phyloP scores from a whole-genome alignment of 2,797 vertebrate genomes.

The Periophthalmus magnuspinnatus region DNA sequence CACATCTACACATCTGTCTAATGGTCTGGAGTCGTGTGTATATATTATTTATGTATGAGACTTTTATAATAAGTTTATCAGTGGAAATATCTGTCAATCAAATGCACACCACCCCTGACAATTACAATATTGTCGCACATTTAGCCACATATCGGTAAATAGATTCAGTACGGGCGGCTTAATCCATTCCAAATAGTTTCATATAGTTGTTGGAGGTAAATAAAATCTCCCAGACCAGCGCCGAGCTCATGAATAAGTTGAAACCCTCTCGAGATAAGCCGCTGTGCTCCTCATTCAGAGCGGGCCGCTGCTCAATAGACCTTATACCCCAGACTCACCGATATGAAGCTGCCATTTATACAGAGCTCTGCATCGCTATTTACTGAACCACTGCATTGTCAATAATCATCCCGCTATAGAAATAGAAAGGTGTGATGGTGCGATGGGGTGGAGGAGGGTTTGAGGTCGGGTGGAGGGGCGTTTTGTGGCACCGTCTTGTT shows the following conservation, averaged over 20 bases:
- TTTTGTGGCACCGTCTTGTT: background rate
- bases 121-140: background rate
- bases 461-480: background rate
- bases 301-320: conserved; percentile 17
- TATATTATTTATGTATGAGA: background rate
- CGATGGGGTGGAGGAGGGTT: too few species aligned
- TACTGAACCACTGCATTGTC: conserved; percentile 34
- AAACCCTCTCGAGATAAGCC: conserved; percentile 27
- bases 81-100: conserved; percentile 1
- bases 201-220: conserved; percentile 7
- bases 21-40: background rate
- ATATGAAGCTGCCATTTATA: conserved; percentile 22
- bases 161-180: too few species aligned
- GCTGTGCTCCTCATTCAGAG: conserved; percentile 15
- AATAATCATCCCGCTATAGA: conserved; percentile 5
- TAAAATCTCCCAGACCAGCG: conserved; percentile 9
- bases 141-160: background rate
- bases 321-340: conserved; percentile 17
- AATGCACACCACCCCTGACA: background rate
- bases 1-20: too few species aligned
- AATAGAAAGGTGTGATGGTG: conserved; percentile 1
- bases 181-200: background rate
- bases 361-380: conserved; percentile 10
- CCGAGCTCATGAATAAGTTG: conserved; percentile 21
- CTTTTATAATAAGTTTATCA: background rate